Evolutionary conservation across 2,888 invertebrate species (phyloP).

Genomic region (Drosophila subsilvestris): DNA sequence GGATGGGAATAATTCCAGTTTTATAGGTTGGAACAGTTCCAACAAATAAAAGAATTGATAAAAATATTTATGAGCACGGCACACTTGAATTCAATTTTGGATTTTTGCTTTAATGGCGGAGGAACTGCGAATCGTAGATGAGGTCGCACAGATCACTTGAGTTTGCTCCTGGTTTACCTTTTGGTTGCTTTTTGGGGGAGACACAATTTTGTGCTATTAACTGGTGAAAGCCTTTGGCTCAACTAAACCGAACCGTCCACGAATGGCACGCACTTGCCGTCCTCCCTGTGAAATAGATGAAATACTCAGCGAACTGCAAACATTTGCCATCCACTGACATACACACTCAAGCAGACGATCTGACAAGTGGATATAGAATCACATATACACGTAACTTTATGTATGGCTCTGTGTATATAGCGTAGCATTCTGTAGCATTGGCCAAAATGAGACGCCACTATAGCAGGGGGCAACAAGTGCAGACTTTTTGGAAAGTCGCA

Average conservation of each 20-base stretch:
- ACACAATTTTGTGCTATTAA: slow-evolving; percentile 65
- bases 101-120: slow-evolving; percentile 14
- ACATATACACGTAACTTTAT: slow-evolving; percentile 10
- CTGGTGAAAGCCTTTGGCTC: slow-evolving; percentile 80
- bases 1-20: slow-evolving; percentile 49
- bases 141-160: slow-evolving; percentile 14
- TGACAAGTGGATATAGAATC: slow-evolving; percentile 49
- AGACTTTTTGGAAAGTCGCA: slow-evolving; percentile 49
- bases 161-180: slow-evolving; percentile 46
- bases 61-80: slow-evolving; percentile 61
- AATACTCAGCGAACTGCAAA: slow-evolving; percentile 57
- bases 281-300: slow-evolving; percentile 58
- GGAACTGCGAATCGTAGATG: neutral
- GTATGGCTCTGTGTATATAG: slow-evolving; percentile 32
- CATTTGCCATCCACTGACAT: slow-evolving; percentile 22
- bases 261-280: slow-evolving; percentile 56
- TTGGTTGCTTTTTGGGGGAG: slow-evolving; percentile 32
- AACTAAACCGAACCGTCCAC: slow-evolving; percentile 66
- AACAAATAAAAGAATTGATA: slow-evolving; percentile 36
- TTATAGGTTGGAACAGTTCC: slow-evolving; percentile 71
- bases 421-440: slow-evolving; percentile 41
- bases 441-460: slow-evolving; percentile 63
- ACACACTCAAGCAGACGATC: slow-evolving; percentile 29
- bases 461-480: slow-evolving; percentile 30
- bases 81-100: slow-evolving; percentile 59